Conservation (phyloP, 2,113 vertebrate genomes). For the Sinocyclocheilus grahami region DNA sequence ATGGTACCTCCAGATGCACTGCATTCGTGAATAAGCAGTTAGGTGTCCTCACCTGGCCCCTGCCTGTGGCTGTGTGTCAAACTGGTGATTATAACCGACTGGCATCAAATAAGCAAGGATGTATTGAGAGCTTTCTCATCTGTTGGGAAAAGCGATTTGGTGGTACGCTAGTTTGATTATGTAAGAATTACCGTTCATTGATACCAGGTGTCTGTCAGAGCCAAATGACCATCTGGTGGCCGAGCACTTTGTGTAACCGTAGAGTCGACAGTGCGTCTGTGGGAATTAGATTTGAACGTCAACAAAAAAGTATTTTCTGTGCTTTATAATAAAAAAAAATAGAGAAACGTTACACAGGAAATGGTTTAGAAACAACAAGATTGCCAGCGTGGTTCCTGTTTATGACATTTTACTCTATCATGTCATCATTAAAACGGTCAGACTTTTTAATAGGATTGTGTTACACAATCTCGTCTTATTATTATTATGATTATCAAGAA, state of each 20-base stretch:
- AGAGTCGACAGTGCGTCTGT: neutral
- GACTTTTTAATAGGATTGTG: neutral
- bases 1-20: neutral
- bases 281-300: neutral
- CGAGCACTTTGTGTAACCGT: neutral
- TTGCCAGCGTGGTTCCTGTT: conserved; percentile 55
- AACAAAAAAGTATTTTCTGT: neutral
- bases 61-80: neutral
- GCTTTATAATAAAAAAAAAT: neutral
- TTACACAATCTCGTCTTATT: neutral
- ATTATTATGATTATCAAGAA: neutral
- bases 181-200: conserved; percentile 12
- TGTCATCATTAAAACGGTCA: neutral
- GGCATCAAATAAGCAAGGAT: neutral
- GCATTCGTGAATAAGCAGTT: neutral
- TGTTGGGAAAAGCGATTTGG: neutral
- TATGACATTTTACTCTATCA: conserved; percentile 22
- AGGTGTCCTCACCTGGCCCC: conserved; percentile 10
- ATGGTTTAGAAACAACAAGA: conserved; percentile 56
- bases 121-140: neutral
- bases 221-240: neutral
- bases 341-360: conserved; percentile 52
- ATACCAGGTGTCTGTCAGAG: conserved; percentile 15
- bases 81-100: neutral
- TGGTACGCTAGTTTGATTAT: conserved; percentile 17